Percentiles rank a stretch among this genome's conserved stretches.
Evolutionary conservation across 2,888 invertebrate species (phyloP).

Genomic region (Trichacis sp.): DNA sequence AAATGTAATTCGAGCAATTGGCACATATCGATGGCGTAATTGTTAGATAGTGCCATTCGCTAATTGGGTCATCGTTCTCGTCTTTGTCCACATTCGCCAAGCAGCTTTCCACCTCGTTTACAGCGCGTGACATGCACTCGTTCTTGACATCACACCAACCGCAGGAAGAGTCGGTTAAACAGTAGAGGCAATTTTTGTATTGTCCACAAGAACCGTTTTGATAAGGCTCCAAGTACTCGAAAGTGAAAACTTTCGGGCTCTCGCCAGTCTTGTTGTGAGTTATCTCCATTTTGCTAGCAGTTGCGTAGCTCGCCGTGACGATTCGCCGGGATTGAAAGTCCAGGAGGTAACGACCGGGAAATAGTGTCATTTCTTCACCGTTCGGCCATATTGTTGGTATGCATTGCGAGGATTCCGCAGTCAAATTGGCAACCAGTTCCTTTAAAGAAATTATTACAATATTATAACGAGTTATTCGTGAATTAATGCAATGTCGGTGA

Average conservation of each 20-base stretch:
- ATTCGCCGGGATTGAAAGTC: slow-evolving; percentile 78
- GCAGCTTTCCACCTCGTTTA: slow-evolving; percentile 78
- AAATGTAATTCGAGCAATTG: slow-evolving; percentile 90
- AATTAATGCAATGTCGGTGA: too few species aligned
- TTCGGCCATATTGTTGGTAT: slow-evolving; percentile 77
- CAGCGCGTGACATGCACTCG: slow-evolving; percentile 76
- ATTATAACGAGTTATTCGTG: too few species aligned
- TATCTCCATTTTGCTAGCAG: slow-evolving; percentile 82
- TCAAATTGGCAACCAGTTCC: slow-evolving; percentile 75
- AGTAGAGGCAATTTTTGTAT: slow-evolving; percentile 87
- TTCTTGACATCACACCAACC: slow-evolving; percentile 91
- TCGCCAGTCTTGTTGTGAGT: slow-evolving; percentile 81
- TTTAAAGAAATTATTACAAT: slow-evolving; percentile 47
- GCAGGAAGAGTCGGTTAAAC: slow-evolving; percentile 88
- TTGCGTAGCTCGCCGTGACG: slow-evolving; percentile 64
- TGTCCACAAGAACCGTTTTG: slow-evolving; percentile 82
- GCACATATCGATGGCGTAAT: slow-evolving; percentile 86
- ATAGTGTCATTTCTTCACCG: slow-evolving; percentile 66
- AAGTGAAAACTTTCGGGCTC: slow-evolving; percentile 85
- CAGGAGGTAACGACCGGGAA: slow-evolving; percentile 76
- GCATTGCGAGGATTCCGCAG: slow-evolving; percentile 79
- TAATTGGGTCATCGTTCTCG: slow-evolving; percentile 71
- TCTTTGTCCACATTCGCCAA: slow-evolving; percentile 69
- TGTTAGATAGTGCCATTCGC: slow-evolving; percentile 84
- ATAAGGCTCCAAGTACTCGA: slow-evolving; percentile 90